Evolutionary conservation across 92 coral and sea anemone species (phyloP).

Genomic region (Porites lobata): DNA sequence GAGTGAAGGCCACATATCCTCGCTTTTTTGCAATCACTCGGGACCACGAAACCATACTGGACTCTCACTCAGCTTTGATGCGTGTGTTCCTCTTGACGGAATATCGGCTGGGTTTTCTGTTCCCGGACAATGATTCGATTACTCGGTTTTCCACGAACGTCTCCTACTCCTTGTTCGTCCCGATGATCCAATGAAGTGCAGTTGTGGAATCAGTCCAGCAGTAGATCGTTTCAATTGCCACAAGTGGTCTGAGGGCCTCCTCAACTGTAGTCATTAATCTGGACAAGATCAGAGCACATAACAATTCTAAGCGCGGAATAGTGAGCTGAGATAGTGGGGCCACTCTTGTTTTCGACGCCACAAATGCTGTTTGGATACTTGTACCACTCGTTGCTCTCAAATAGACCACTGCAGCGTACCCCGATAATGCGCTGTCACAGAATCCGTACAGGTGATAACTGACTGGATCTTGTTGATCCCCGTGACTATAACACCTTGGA

Average conservation of each 20-base stretch:
- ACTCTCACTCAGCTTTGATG: conserved; percentile 22
- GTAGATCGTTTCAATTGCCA: background rate
- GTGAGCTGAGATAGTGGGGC: conserved; percentile 51
- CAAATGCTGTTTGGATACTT: conserved; percentile 1
- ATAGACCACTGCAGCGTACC: conserved; percentile 32
- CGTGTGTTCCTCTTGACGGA: too few species aligned
- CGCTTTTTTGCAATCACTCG: conserved; percentile 24
- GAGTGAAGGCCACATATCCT: conserved; percentile 16
- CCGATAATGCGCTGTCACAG: conserved; percentile 39
- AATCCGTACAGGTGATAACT: conserved; percentile 31
- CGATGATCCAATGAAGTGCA: conserved; percentile 63
- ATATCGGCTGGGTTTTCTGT: conserved; percentile 55
- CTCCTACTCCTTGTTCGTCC: conserved; percentile 33
- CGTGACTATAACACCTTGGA: conserved; percentile 32
- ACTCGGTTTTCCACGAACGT: conserved; percentile 70
- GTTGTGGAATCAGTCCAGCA: conserved; percentile 60
- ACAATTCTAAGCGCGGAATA: conserved; percentile 55
- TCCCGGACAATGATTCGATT: conserved; percentile 62
- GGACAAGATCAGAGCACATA: conserved; percentile 47
- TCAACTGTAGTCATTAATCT: conserved; percentile 28
- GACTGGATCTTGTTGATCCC: background rate
- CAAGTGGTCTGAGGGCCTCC: background rate
- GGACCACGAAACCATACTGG: conserved; percentile 61
- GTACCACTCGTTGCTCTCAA: background rate
- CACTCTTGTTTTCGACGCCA: conserved; percentile 55